Percentiles rank a stretch among this genome's conserved stretches.
Conservation (phyloP, 2,113 vertebrate species). For the Crotophaga sulcirostris region DNA sequence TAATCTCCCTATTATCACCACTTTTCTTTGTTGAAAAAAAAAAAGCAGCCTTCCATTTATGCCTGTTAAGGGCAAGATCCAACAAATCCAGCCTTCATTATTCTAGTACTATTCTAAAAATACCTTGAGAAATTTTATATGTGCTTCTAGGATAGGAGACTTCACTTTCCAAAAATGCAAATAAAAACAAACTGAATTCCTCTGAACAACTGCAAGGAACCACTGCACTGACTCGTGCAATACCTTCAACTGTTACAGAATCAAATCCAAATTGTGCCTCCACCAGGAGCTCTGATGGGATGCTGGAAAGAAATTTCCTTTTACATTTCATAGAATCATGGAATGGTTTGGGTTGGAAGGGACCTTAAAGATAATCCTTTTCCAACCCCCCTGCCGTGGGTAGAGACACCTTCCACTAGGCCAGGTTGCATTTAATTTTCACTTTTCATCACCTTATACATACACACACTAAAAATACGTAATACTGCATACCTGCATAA, state of each 20-base stretch:
- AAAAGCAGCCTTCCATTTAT: neutral
- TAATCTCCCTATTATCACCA: neutral
- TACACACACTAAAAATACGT: neutral
- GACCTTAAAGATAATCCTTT: too few species aligned
- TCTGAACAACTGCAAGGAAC: neutral
- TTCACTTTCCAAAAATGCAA: neutral
- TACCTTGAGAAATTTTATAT: neutral
- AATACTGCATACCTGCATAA: neutral
- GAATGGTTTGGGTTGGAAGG: too few species aligned
- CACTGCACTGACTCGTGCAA: fast-evolving
- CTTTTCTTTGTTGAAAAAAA: neutral
- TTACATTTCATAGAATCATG: too few species aligned
- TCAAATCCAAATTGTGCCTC: neutral
- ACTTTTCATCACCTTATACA: neutral
- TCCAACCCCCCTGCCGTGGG: too few species aligned
- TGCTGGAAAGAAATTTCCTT: neutral
- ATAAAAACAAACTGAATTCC: neutral
- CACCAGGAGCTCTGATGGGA: neutral
- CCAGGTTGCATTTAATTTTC: neutral
- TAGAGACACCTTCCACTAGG: too few species aligned
- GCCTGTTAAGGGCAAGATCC: neutral
- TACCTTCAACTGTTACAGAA: neutral
- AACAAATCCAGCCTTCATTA: neutral
- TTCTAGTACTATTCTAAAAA: neutral
- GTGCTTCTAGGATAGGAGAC: neutral